Percentiles rank a stretch among this genome's conserved stretches.
Evolutionary conservation across 2,888 invertebrate genomes (phyloP).

Genomic region (Chymomyza fuscimana): DNA sequence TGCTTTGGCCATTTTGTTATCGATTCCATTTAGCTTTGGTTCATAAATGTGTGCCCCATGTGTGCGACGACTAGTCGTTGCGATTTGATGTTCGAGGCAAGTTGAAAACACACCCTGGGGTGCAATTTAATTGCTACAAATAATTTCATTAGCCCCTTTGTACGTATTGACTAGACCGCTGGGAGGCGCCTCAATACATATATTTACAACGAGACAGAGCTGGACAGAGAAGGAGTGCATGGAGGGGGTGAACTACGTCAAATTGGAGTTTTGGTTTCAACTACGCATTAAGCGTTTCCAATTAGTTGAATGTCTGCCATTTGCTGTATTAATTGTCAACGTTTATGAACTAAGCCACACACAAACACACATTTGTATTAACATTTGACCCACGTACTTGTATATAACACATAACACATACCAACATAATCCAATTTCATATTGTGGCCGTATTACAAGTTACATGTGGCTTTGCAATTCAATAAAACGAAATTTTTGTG

Average conservation of each 20-base stretch:
- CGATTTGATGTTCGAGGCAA: constrained; percentile 2
- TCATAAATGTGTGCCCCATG: constrained; percentile 6
- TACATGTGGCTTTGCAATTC: not conserved
- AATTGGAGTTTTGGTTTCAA: constrained; percentile 42
- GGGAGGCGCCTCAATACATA: not conserved
- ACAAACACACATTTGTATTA: constrained; percentile 11
- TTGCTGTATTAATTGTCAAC: constrained; percentile 70
- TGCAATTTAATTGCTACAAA: constrained; percentile 58
- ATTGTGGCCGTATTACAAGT: not conserved
- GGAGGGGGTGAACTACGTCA: no score
- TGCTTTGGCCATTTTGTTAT: not conserved
- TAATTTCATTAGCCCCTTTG: constrained; percentile 62
- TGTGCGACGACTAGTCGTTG: not conserved
- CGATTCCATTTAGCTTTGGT: not conserved
- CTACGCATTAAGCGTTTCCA: constrained; percentile 66
- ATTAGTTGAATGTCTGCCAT: constrained; percentile 66
- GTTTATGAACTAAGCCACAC: constrained; percentile 61
- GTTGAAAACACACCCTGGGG: constrained; percentile 56
- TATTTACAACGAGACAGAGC: not conserved
- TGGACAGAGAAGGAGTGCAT: not conserved
- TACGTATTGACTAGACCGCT: not conserved
- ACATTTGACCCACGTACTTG: not conserved
- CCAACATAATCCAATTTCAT: not conserved
- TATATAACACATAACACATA: not conserved
- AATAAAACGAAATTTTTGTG: not conserved